Base-by-base conservation (phyloP, 2,113 vertebrate genomes). In the Cynoglossus semilaevis region DNA sequence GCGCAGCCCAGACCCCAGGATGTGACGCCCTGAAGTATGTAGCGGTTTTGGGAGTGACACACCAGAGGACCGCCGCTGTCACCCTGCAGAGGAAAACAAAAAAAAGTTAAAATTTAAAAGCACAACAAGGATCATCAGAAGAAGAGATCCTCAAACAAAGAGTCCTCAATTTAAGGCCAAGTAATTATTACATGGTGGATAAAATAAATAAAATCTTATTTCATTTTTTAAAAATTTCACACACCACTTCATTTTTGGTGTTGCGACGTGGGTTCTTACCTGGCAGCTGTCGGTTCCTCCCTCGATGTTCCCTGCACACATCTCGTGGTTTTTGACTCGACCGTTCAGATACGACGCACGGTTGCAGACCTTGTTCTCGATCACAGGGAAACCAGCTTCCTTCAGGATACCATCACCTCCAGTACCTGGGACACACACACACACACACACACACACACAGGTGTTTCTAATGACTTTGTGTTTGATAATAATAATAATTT, bases 1-100 rank as follows among this genome's bases (percentile, higher is more conserved):
- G 95, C 97, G 47, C 97, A 99, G 41, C 97, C 97, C 51, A 98
- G 87, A 15, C 97, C 96, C 97, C 97, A 99, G 0, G 97, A 99
- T 0, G 96, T 99, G 55, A 99, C 95, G 15, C 97, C 97, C 73
- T 99, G 97, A 19, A 98, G 68, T 58, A 96, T 19, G 58, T 91
- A 99, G 53, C 35, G 92, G 62, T 92, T 94, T 76, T 94, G 88
- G 6, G 91, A 62, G 35, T 73, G 66, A 65, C 97, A 99, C 43
- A 96, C 93, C 18, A 99, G 89, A 50, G 97, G 97, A 16, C 97
- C 97, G 1, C 97, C 97, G 6, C 97, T 99, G 92, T 99, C 97
- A 13, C 97, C 97, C 96, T 99, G 66, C 49, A 60, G 9, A 1
- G 1, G 9, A 10, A 14, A 9, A n/a, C 2, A 15, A 1, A 7